Percentiles rank a stretch among this genome's conserved stretches.
phyloP scores from a whole-genome alignment of 2,888 invertebrate species.

The Drosophila limbata region DNA sequence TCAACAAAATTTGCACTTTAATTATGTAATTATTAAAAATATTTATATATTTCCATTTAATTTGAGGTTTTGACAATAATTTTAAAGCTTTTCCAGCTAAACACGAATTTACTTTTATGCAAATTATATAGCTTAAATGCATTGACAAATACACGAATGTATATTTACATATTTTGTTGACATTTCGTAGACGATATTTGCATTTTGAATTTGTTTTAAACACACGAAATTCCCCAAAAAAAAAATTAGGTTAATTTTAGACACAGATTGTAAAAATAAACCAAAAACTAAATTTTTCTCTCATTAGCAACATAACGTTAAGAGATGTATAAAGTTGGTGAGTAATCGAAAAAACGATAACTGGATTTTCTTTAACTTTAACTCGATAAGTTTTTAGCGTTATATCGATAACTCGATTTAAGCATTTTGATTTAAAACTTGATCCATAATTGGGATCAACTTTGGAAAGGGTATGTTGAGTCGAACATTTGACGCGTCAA shows the following conservation, averaged over 20 bases:
- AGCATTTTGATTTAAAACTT: no score
- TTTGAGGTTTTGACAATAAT: neutral
- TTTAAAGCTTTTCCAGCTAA: conserved; percentile 23
- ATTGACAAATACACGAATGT: conserved; percentile 1
- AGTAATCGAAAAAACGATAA: no score
- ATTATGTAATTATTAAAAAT: conserved; percentile 1
- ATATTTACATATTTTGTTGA: conserved; percentile 24
- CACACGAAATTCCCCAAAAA: conserved; percentile 13
- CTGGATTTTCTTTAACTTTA: no score
- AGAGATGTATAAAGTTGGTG: no score
- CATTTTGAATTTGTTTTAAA: conserved; percentile 11
- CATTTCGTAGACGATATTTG: conserved; percentile 14
- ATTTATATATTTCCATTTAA: neutral
- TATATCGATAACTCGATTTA: no score
- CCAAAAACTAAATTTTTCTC: conserved; percentile 6
- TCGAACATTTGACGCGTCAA: conserved; percentile 7
- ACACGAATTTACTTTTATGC: conserved; percentile 2
- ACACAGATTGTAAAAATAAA: conserved; percentile 46
- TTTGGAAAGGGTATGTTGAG: conserved; percentile 7
- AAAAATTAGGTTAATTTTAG: conserved; percentile 39
- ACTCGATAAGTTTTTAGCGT: no score
- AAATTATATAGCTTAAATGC: conserved; percentile 24
- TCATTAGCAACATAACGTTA: neutral
- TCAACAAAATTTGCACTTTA: no score
- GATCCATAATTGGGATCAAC: no score